Percentiles rank a stretch among this genome's conserved stretches.
Conservation (phyloP, 2,888 invertebrate species). For the Neelides folsomi region DNA sequence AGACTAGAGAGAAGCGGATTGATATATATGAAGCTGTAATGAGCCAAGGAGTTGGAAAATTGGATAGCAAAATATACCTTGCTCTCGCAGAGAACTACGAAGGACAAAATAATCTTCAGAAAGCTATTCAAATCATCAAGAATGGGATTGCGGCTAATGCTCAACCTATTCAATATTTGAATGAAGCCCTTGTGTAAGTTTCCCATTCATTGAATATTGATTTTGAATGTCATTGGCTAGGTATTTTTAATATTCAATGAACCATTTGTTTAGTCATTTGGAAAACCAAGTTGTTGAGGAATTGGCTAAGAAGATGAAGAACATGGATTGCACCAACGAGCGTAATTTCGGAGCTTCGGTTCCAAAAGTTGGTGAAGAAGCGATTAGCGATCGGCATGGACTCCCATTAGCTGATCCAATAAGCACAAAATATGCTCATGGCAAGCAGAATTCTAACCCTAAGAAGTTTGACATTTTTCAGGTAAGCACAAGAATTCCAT, state of each 20-base stretch:
- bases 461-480: neutral
- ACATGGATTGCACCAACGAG: neutral
- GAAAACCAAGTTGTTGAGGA: conserved; percentile 7
- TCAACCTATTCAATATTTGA: conserved; percentile 62
- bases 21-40: conserved; percentile 63
- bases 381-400: conserved; percentile 18
- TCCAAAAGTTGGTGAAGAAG: conserved; percentile 20
- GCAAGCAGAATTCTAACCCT: neutral
- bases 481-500: neutral
- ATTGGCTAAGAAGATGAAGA: conserved; percentile 2
- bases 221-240: no score
- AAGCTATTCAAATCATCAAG: conserved; percentile 67
- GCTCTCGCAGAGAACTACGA: conserved; percentile 85
- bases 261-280: conserved; percentile 6
- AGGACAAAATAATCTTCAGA: conserved; percentile 61
- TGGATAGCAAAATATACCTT: conserved; percentile 70
- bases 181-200: conserved; percentile 56
- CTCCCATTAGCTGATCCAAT: conserved; percentile 17
- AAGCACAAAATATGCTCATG: neutral
- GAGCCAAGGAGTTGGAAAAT: conserved; percentile 63
- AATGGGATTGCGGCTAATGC: conserved; percentile 62
- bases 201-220: neutral
- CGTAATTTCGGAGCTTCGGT: conserved; percentile 26
- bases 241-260: no score
- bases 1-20: conserved; percentile 50